Evolutionary conservation across 2,888 invertebrate species (phyloP).

Genomic region (Pegoplata infirma): DNA sequence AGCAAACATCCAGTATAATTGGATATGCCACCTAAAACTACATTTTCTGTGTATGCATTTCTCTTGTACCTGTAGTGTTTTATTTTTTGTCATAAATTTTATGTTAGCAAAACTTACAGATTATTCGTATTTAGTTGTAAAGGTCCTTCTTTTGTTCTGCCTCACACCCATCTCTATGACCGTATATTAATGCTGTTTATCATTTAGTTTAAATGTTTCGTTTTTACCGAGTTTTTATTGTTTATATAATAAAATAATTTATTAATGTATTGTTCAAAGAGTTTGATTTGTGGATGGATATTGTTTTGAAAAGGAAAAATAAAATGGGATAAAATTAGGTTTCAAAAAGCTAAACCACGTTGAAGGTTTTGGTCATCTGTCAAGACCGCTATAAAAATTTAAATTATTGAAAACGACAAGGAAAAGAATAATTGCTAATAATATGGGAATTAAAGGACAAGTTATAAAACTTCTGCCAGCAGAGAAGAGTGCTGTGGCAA

Average conservation of each 20-base stretch:
- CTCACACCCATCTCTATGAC: background rate
- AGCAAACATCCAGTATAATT: no score
- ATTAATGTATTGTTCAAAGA: slow-evolving; percentile 42
- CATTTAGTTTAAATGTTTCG: slow-evolving; percentile 4
- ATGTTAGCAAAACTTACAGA: slow-evolving; percentile 70
- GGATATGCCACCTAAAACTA: no score
- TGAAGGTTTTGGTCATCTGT: no score
- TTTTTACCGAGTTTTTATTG: slow-evolving; percentile 17
- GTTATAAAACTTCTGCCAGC: no score
- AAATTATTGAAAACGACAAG: no score
- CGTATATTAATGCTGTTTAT: slow-evolving; percentile 2
- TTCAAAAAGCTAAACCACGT: no score
- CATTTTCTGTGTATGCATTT: background rate
- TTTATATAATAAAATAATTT: slow-evolving; percentile 58
- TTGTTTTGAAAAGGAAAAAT: slow-evolving; percentile 1
- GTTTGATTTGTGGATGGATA: slow-evolving; percentile 54
- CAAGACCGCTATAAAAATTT: no score
- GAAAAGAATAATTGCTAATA: no score
- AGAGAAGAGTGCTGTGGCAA: no score
- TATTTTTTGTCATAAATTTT: slow-evolving; percentile 51
- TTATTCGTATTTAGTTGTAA: slow-evolving; percentile 76
- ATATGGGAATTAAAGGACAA: no score
- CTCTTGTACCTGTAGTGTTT: slow-evolving; percentile 23
- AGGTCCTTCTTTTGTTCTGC: slow-evolving; percentile 66
- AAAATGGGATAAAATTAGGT: no score